Percentiles rank a stretch among this genome's conserved stretches.
These are phyloP conservation scores for Dicaeum eximium DNA, from an alignment of 2,113 vertebrate genomes.

Conservation along the genomic window DNA sequence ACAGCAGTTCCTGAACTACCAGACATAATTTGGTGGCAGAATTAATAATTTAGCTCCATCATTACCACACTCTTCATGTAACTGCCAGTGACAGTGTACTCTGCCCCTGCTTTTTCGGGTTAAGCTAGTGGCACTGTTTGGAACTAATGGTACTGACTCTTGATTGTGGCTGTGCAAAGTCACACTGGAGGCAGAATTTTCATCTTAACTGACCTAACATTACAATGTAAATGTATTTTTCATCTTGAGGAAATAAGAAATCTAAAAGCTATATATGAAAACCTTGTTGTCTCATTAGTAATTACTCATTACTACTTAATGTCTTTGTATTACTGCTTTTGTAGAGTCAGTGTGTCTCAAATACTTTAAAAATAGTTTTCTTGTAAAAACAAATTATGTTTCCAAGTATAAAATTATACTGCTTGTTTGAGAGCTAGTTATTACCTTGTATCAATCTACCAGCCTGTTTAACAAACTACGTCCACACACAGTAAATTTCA, in stretches of 20 bases:
- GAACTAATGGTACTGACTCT: neutral
- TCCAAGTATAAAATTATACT: neutral
- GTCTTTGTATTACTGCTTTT: neutral
- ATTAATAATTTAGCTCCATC: neutral
- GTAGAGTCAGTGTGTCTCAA: neutral
- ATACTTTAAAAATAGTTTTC: neutral
- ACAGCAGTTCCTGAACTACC: neutral
- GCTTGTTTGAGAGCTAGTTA: neutral
- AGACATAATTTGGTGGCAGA: neutral
- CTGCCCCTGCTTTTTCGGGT: neutral
- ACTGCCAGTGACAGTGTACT: accelerated
- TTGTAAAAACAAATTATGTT: neutral
- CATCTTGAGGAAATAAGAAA: neutral
- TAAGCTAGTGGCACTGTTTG: neutral
- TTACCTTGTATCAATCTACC: neutral
- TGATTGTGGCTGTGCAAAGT: neutral
- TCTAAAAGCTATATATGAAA: neutral
- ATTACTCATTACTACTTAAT: neutral
- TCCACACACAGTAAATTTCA: neutral
- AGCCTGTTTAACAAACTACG: neutral
- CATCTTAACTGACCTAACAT: neutral
- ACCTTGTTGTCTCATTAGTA: neutral
- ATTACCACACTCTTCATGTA: neutral
- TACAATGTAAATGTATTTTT: neutral
- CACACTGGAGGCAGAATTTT: neutral